Evolutionary conservation across 2,888 invertebrate genomes (phyloP).

Genomic region (Hydriomena furcata): DNA sequence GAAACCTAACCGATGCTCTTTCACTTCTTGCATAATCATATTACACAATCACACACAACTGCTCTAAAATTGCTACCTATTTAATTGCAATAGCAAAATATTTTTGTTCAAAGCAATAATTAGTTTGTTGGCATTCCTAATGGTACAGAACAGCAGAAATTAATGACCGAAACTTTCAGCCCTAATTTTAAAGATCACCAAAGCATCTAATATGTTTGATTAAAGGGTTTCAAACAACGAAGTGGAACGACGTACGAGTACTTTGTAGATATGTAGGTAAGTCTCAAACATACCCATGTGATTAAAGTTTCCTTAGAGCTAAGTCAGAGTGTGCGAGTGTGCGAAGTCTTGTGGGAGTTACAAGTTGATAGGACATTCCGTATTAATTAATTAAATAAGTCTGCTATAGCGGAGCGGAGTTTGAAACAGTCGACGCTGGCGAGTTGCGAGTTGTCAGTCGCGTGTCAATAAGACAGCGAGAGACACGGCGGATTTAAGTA

Average conservation of each 20-base stretch:
- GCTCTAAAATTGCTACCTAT: no score
- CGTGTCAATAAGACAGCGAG: conserved; percentile 82
- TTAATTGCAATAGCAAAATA: no score
- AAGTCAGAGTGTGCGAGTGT: conserved; percentile 56
- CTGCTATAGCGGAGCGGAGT: conserved; percentile 69
- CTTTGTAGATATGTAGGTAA: conserved; percentile 45
- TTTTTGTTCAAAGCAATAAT: no score
- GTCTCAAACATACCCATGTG: conserved; percentile 55
- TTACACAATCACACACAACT: not conserved
- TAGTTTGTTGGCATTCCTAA: no score
- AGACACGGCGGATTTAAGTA: conserved; percentile 79
- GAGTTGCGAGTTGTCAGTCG: conserved; percentile 78
- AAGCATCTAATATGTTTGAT: conserved; percentile 59
- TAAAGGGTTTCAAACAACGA: conserved; percentile 55
- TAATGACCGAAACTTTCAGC: conserved; percentile 16
- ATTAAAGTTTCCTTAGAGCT: conserved; percentile 72
- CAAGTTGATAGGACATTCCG: conserved; percentile 80
- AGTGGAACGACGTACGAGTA: conserved; percentile 40
- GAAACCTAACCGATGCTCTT: conserved; percentile 59
- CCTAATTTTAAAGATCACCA: conserved; percentile 39
- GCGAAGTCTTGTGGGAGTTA: conserved; percentile 72
- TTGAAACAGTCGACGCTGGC: conserved; percentile 70
- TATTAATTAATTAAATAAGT: conserved; percentile 84
- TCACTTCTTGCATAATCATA: conserved; percentile 50
- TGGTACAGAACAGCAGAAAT: not conserved